Evolutionary conservation across 2,888 invertebrate genomes (phyloP), one percentile per base, ranked within the genome.

Genomic region (Yponomeuta evonymella): DNA sequence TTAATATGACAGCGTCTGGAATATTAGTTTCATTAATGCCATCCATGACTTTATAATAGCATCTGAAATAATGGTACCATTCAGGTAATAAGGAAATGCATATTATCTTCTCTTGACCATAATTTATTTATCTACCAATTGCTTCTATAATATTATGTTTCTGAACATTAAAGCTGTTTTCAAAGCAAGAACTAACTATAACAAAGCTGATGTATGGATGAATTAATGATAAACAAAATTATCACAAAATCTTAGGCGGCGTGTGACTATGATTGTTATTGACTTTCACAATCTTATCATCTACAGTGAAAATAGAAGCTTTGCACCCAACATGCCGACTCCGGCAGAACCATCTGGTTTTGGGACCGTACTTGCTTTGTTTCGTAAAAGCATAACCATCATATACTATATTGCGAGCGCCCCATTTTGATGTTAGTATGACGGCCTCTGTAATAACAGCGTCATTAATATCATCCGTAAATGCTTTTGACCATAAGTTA

Each of bases 231-330:
- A 4, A 33, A 33, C 2, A 33, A 33, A 33, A 33, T 33, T 66
- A 33, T 4, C 5, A 33, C 33, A 33, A 4, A 33, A 33, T 33
- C 2, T 67, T 12, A 51, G 48, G 10, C 23, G 30, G 36, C 33
- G 12, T 1, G 30, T 73, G 73, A 29, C 68, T 71, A 43, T 73
- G 71, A 11, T 29, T 30, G 67, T 65, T 62, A 33, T 71, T 48
- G 15, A 64, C 8, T 29, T 48, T 58, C 23, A 71, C 65, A 29
- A 72, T 68, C n/a, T 48, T 23, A 10, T 70, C 65, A 8, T 68
- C 70, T 12, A 70, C 51, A 12, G 72, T 71, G 23, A 23, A 11
- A 3, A 72, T 11, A 9, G n/a, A 6, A 8, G 71, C 72, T 58
- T 2, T 67, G 33, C 72, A 72, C 30, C 71, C 70, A 9, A 9